These are phyloP conservation scores for Cavia porcellus DNA, from an alignment of 2,113 vertebrate species.

Conservation along the genomic window DNA sequence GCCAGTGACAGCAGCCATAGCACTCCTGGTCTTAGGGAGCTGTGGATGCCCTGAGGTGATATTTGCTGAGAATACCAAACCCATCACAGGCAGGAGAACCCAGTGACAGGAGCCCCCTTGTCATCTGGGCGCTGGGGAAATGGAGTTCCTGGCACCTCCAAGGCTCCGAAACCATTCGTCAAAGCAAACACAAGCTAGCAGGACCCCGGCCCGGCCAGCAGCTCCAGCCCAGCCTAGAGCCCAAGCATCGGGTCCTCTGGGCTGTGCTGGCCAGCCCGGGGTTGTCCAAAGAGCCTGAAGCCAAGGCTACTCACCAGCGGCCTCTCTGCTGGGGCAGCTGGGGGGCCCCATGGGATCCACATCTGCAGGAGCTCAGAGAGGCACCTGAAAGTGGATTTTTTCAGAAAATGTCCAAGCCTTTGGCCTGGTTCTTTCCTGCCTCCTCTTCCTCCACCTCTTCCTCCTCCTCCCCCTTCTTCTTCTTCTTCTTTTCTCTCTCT, in stretches of 20 bases:
- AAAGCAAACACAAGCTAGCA: neutral
- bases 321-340: rapidly evolving
- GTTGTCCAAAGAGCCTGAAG: neutral
- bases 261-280: neutral
- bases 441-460: neutral
- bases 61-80: rapidly evolving
- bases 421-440: neutral
- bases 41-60: rapidly evolving
- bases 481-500: neutral
- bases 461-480: neutral
- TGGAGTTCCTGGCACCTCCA: neutral
- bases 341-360: too few relatives aligned
- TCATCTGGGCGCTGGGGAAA: rapidly evolving
- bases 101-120: rapidly evolving
- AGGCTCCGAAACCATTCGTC: neutral
- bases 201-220: neutral
- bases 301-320: neutral
- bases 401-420: neutral
- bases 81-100: rapidly evolving
- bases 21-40: neutral
- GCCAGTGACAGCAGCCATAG: rapidly evolving
- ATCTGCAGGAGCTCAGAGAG: neutral
- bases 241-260: neutral
- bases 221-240: neutral
- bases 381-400: rapidly evolving